These are phyloP conservation scores for Trichonephila clavata DNA, from an alignment of 1,140 invertebrate genomes.

Conservation along the genomic window DNA sequence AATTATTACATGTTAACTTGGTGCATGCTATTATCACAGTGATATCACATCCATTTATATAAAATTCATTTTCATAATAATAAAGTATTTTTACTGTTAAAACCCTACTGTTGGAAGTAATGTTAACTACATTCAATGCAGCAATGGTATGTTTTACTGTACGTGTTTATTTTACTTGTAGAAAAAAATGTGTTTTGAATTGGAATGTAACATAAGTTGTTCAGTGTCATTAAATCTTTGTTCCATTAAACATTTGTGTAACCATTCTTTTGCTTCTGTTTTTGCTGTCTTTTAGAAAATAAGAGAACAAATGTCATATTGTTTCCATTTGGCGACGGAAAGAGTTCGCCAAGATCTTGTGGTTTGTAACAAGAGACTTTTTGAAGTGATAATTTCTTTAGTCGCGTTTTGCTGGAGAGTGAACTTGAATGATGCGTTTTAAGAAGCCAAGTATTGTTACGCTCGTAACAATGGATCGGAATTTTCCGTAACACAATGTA, in stretches of 20 bases:
- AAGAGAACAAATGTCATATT: no score
- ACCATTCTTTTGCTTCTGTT: neutral
- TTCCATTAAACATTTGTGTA: slow-evolving; percentile 52
- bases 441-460: no score
- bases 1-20: slow-evolving; percentile 9
- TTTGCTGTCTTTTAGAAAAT: no score
- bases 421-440: no score
- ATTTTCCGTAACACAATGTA: no score
- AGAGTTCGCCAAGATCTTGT: no score
- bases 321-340: no score
- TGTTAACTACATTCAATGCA: slow-evolving; percentile 72
- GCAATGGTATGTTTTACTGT: slow-evolving; percentile 71
- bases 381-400: no score
- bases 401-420: no score
- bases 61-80: slow-evolving; percentile 66
- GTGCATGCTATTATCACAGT: slow-evolving; percentile 66
- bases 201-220: slow-evolving; percentile 68
- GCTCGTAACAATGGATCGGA: no score
- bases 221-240: slow-evolving; percentile 51
- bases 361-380: no score
- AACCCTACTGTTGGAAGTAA: slow-evolving; percentile 42
- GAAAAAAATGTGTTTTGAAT: slow-evolving; percentile 54
- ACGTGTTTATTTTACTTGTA: slow-evolving; percentile 68
- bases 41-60: slow-evolving; percentile 70
- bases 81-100: slow-evolving; percentile 74